Percentiles rank a stretch among this genome's conserved stretches.
Evolutionary conservation across 2,888 invertebrate species (phyloP).

Genomic region (Polietes domitor): DNA sequence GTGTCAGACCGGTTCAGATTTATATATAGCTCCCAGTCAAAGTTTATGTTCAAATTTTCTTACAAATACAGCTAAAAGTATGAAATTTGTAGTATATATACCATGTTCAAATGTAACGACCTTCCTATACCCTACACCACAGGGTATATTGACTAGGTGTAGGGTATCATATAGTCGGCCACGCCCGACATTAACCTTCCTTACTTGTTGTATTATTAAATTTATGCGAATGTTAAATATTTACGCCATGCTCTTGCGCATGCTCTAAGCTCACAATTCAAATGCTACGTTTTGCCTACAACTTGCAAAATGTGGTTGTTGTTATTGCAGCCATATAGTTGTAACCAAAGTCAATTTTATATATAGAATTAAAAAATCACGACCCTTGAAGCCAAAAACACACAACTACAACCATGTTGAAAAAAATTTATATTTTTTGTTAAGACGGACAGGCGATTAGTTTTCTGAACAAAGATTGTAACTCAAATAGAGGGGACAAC

Average conservation of each 20-base stretch:
- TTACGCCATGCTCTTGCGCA: conserved; percentile 68
- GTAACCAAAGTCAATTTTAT: conserved; percentile 46
- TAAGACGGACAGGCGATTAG: conserved; percentile 58
- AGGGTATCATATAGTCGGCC: no score
- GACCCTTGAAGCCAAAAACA: conserved; percentile 62
- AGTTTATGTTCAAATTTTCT: no score
- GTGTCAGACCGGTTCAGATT: no score
- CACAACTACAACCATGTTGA: neutral
- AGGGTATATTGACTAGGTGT: no score
- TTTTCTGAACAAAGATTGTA: conserved; percentile 44
- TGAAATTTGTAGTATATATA: no score
- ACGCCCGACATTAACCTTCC: no score
- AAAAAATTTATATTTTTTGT: neutral
- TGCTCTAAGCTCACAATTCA: conserved; percentile 67
- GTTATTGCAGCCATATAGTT: conserved; percentile 26
- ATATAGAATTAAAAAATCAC: conserved; percentile 62
- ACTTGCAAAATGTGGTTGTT: conserved; percentile 24
- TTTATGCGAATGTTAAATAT: conserved; percentile 71
- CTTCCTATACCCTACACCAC: no score
- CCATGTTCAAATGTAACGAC: no score
- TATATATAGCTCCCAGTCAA: no score
- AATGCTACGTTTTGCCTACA: conserved; percentile 54
- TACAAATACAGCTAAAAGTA: no score
- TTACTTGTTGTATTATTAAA: conserved; percentile 64
- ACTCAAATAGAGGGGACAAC: conserved; percentile 65